A percentile compares a stretch with the other conserved stretches of the same genome.
Evolutionary conservation across 2,113 vertebrate genomes (phyloP).

Genomic region (Lonchura striata): DNA sequence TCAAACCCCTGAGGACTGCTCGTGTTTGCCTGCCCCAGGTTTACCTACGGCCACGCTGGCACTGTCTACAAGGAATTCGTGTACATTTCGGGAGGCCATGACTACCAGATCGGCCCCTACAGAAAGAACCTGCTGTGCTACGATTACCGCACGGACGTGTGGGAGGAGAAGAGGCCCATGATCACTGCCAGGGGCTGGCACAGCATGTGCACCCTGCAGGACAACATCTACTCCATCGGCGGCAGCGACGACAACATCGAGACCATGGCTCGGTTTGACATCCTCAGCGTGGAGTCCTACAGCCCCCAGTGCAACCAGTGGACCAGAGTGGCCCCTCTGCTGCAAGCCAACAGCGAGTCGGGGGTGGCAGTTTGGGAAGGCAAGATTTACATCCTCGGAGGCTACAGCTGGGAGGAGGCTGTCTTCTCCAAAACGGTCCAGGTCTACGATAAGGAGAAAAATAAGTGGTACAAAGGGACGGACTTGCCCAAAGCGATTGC

Average conservation of each 20-base stretch:
- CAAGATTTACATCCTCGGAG: conserved; percentile 90
- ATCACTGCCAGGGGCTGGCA: conserved; percentile 89
- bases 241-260: conserved; percentile 90
- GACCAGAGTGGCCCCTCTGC: conserved; percentile 82
- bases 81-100: conserved; percentile 94
- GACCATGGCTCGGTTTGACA: conserved; percentile 91
- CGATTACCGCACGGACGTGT: conserved; percentile 77
- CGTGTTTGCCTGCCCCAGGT: conserved; percentile 69
- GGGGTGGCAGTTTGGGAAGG: conserved; percentile 85
- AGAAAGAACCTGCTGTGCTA: conserved; percentile 91
- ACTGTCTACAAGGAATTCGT: conserved; percentile 84
- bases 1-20: not conserved
- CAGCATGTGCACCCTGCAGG: conserved; percentile 90
- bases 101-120: conserved; percentile 93
- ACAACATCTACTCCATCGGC: conserved; percentile 88
- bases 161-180: conserved; percentile 89
- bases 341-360: conserved; percentile 91
- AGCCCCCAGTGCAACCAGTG: conserved; percentile 87
- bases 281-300: conserved; percentile 89
- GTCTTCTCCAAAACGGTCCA: conserved; percentile 89
- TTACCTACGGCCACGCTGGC: conserved; percentile 91
- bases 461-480: conserved; percentile 83
- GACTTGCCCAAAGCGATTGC: conserved; percentile 89
- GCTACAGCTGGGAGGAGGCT: conserved; percentile 94
- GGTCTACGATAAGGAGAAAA: conserved; percentile 82